Base-by-base conservation (phyloP, 1,140 invertebrate species). In the Luehdorfia chinensis region DNA sequence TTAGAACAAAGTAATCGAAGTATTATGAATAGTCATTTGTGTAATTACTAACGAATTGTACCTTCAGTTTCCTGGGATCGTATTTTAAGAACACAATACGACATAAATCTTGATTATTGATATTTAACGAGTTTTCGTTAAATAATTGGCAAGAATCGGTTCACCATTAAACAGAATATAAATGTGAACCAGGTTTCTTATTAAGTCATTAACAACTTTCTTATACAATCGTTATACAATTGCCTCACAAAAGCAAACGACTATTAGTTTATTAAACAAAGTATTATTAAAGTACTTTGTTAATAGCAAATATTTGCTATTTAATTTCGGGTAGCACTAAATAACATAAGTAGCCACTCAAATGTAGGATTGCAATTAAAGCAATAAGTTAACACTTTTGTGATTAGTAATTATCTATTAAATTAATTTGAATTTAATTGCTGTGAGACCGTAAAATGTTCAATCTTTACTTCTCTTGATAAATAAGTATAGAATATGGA, bases 41-140 rank as follows among this genome's bases (percentile, higher is more conserved):
- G 28, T 51, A 59, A 55, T 55, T 48, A 45, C 16, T 37, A 39
- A 45, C 51, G 51, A 48, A 55, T 47, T 23, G 19, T 19, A 49
- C 23, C 49, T 46, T 51, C 43, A 58, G 25, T n/a, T 12, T 14
- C 23, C 47, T 55, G 56, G 47, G 52, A 47, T 50, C 37, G 37
- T 32, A 6, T 16, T 19, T 34, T 34, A 19, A 9, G 11, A 1
- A 5, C 18, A 21, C 18, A 21, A 37, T 19, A 16, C 16, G 33
- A 36, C 9, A 21, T 36, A 34, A 19, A 11, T 36, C 18, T 37
- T 23, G 12, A 23, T 37, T 19, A 37, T 37, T 37, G 34, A 19
- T 37, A 2, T 21, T 37, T 37, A 23, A 37, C 11, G 11, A 37
- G n/a, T 3, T 2, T 5, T 37, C 11, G 9, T 37, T 7, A 13